Conservation (phyloP, 2,888 invertebrate genomes). For the Thelaira solivaga region DNA sequence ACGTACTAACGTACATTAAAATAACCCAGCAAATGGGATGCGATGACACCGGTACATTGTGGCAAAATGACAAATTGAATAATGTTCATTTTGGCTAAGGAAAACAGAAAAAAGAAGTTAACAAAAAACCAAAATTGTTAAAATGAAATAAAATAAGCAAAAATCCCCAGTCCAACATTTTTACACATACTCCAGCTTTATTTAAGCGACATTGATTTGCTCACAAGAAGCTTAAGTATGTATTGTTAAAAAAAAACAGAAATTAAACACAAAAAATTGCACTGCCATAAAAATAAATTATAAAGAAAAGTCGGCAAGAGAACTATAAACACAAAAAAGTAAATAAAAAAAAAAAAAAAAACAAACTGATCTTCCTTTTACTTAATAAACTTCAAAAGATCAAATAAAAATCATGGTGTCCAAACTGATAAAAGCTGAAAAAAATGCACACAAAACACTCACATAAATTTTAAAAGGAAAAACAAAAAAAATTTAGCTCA, state of each 20-base stretch:
- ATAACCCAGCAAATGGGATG: conserved; percentile 19
- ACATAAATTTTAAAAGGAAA: not conserved
- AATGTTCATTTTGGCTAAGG: conserved; percentile 40
- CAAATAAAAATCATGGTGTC: conserved; percentile 54
- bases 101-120: not conserved
- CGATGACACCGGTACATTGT: conserved; percentile 58
- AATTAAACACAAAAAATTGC: conserved; percentile 8
- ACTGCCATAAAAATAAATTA: conserved; percentile 48
- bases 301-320: conserved; percentile 25
- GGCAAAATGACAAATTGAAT: conserved; percentile 60
- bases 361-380: conserved; percentile 4
- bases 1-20: not conserved
- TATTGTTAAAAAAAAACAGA: not conserved
- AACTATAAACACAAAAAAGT: not conserved
- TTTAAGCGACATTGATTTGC: conserved; percentile 34
- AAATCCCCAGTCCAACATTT: conserved; percentile 21
- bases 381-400: conserved; percentile 41
- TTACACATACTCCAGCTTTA: conserved; percentile 30
- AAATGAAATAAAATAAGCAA: conserved; percentile 22
- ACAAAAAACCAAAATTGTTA: not conserved
- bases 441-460: not conserved
- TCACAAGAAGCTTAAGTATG: conserved; percentile 24
- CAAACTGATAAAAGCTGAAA: conserved; percentile 1
- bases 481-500: not conserved
- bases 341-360: not conserved